Conservation (phyloP, 2,113 vertebrate species). For the Peromyscus polionotus region DNA sequence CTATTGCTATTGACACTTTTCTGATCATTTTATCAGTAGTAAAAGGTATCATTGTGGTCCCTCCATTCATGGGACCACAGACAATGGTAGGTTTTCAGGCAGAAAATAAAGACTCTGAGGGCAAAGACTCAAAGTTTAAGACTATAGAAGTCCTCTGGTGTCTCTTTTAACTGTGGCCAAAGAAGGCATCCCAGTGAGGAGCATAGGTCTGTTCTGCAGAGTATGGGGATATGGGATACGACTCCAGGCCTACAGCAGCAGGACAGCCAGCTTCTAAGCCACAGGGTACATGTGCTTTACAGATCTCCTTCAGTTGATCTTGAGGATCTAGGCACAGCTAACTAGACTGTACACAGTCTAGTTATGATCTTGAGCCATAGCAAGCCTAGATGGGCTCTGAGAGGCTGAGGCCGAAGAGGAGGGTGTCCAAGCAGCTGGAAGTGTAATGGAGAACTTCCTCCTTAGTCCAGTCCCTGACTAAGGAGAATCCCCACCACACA, state of each 20-base stretch:
- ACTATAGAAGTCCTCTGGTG: background rate
- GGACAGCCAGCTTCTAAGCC: background rate
- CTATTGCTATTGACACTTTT: background rate
- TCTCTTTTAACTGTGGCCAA: slow-evolving; percentile 29
- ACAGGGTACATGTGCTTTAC: background rate
- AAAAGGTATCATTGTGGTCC: background rate
- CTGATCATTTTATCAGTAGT: slow-evolving; percentile 43
- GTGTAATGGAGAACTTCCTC: background rate
- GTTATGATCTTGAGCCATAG: background rate
- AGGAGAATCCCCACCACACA: background rate
- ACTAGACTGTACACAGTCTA: too few relatives aligned
- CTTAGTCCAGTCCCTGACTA: background rate
- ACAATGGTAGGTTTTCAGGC: slow-evolving; percentile 12
- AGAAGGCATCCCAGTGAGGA: background rate
- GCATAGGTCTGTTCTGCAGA: background rate
- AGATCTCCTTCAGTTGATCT: background rate
- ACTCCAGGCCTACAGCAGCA: slow-evolving; percentile 13
- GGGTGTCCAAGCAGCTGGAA: background rate
- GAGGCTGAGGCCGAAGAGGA: background rate
- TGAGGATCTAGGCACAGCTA: too few relatives aligned
- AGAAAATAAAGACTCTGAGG: slow-evolving; percentile 11
- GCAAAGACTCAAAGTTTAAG: background rate
- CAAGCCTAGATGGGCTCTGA: background rate
- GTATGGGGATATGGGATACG: background rate
- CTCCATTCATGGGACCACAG: background rate